These are phyloP conservation scores for Eristalinus sepulchralis DNA, from an alignment of 2,888 invertebrate genomes.

Conservation along the genomic window DNA sequence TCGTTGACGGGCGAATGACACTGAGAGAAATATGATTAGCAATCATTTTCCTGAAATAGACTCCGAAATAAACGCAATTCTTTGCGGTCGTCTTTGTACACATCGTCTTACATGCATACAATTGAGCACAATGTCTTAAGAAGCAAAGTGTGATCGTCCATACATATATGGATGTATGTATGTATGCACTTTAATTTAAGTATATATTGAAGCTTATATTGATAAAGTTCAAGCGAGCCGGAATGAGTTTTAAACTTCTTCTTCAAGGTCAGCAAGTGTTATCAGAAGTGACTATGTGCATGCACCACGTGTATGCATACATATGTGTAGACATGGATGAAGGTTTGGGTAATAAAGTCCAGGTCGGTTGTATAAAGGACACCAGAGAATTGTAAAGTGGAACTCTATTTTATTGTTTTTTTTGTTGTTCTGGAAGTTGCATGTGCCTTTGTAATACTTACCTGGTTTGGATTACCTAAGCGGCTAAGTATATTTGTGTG, in stretches of 20 bases:
- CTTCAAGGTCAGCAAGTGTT: slow-evolving; percentile 15
- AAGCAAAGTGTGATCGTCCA: neutral
- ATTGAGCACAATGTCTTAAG: neutral
- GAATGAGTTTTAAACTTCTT: neutral
- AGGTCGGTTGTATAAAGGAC: neutral
- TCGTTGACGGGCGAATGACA: slow-evolving; percentile 42
- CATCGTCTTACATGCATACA: neutral
- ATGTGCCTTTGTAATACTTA: too few species aligned
- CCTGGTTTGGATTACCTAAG: too few species aligned
- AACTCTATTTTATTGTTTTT: too few species aligned
- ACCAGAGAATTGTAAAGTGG: neutral
- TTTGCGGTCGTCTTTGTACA: neutral
- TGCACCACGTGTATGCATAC: neutral
- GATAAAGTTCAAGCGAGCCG: neutral
- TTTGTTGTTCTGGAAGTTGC: too few species aligned
- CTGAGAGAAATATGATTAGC: slow-evolving; percentile 8
- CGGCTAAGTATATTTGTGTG: too few species aligned
- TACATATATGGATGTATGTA: neutral
- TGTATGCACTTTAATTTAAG: neutral
- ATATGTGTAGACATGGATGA: neutral
- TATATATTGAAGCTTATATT: neutral
- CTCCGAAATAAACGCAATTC: neutral
- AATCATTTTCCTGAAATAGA: slow-evolving; percentile 5
- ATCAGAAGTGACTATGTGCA: neutral
- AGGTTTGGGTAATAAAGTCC: neutral